Base-by-base conservation (phyloP, 35 echinoderm and acorn worm species). In the Amphiura filiformis region DNA sequence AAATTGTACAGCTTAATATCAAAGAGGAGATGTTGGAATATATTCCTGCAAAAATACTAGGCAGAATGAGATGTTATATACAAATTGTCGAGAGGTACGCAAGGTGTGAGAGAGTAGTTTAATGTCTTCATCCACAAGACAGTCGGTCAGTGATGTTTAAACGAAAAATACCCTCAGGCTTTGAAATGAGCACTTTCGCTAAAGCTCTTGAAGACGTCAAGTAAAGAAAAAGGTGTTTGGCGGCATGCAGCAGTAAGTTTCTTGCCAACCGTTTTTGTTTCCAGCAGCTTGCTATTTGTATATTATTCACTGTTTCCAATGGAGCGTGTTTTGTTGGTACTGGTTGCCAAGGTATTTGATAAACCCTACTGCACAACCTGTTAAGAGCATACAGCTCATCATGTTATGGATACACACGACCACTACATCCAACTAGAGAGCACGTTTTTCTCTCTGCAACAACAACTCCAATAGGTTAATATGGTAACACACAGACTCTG, bases 301-400 rank as follows among this genome's bases (percentile, higher is more conserved):
- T 52, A 52, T 70, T n/a, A 70, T 70, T 70, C 28, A 70, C 11
- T 70, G 61, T 70, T 70, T 70, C 61, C 28, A 70, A 70, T 70
- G 61, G 61, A 70, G 61, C 61, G 61, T 70, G 61, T 70, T 70
- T 47, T 70, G 61, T 70, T 70, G 28, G 28, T 30, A 70, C 28
- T 30, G 61, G 61, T 70, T 70, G 61, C 61, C 61, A 13, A 26
- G 61, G 61, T 70, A 23, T 70, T 70, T 30, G 7, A 30, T 70
- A 70, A 70, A 70, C 28, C 61, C 41, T 17, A 47, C 41, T 47
- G 41, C 41, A 17, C 4, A 4, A 9, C 17, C 41, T 47, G 17
- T 4, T 17, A 47, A 17, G 41, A 47, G 41, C 41, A 17, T 9
- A 47, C 17, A 9, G 41, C 41, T 47, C 41, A 47, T 47, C 41